Percentiles rank a stretch among this genome's conserved stretches.
phyloP scores from a whole-genome alignment of 2,797 vertebrate species.

The Podargus strigoides region DNA sequence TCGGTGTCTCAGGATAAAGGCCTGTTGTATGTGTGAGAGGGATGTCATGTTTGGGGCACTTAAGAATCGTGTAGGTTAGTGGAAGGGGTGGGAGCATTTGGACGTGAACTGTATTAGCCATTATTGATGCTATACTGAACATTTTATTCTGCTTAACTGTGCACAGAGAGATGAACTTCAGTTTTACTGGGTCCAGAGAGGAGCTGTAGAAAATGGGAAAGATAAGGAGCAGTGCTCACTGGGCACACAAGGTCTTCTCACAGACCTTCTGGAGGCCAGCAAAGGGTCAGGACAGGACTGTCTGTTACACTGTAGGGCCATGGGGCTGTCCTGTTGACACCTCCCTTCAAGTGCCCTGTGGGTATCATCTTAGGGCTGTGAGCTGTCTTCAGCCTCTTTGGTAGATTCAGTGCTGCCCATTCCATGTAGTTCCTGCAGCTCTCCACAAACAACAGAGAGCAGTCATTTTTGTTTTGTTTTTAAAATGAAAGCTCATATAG shows the following conservation, averaged over 20 bases:
- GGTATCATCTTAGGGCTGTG: neutral
- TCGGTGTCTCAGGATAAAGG: neutral
- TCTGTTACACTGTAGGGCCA: neutral
- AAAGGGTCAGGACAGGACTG: neutral
- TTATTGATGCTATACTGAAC: neutral
- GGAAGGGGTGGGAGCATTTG: neutral
- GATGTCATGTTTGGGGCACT: neutral
- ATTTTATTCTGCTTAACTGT: neutral
- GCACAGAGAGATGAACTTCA: neutral
- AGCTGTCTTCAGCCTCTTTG: neutral
- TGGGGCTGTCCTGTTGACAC: neutral
- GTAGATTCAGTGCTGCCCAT: neutral
- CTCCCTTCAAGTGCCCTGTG: neutral
- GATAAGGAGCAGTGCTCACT: neutral
- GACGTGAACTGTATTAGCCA: neutral
- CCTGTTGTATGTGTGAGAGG: neutral
- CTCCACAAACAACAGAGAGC: neutral
- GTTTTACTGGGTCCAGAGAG: neutral
- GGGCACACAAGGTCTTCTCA: neutral
- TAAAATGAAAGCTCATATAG: neutral
- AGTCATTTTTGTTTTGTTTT: constrained; percentile 1
- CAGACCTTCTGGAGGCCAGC: neutral
- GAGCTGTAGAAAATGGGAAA: neutral
- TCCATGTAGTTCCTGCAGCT: neutral
- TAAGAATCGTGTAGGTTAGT: neutral